These are phyloP conservation scores for Cyprinodon brontotheroides DNA, from an alignment of 2,113 vertebrate species.

Conservation along the genomic window DNA sequence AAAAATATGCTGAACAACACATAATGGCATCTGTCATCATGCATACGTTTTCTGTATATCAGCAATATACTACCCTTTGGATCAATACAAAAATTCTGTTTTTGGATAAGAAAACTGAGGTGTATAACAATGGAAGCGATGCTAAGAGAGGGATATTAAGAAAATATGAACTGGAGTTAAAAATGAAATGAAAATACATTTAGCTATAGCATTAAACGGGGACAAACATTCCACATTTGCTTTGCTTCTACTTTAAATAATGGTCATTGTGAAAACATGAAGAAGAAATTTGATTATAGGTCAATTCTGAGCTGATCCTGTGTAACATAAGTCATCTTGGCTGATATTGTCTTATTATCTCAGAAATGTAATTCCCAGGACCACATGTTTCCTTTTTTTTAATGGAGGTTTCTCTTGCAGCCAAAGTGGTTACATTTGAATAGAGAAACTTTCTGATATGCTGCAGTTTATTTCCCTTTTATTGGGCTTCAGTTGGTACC, in stretches of 20 bases:
- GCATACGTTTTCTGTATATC: constrained; percentile 23
- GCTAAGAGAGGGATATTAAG: constrained; percentile 40
- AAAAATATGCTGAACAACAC: constrained; percentile 2
- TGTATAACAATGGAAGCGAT: constrained; percentile 30
- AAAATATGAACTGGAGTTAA: constrained; percentile 69
- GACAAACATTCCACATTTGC: constrained; percentile 75
- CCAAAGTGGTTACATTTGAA: constrained; percentile 19
- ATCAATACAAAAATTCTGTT: too few species aligned
- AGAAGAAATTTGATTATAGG: neutral
- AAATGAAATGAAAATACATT: constrained; percentile 79
- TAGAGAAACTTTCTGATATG: constrained; percentile 37
- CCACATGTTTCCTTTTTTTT: constrained; percentile 9
- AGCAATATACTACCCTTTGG: neutral
- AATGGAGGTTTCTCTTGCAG: constrained; percentile 3
- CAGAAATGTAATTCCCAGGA: neutral
- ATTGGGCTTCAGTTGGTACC: constrained; percentile 41
- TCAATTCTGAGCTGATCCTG: neutral
- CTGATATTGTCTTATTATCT: neutral
- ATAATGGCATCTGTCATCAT: constrained; percentile 26
- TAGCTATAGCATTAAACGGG: constrained; percentile 75
- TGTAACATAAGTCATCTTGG: neutral
- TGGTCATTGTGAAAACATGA: too few species aligned
- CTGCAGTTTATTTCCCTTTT: constrained; percentile 13
- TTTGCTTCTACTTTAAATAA: constrained; percentile 60
- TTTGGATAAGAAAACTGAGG: constrained; percentile 24